A percentile compares a stretch with the other conserved stretches of the same genome.
Evolutionary conservation across 2,797 vertebrate species (phyloP).

Genomic region (Alauda arvensis): DNA sequence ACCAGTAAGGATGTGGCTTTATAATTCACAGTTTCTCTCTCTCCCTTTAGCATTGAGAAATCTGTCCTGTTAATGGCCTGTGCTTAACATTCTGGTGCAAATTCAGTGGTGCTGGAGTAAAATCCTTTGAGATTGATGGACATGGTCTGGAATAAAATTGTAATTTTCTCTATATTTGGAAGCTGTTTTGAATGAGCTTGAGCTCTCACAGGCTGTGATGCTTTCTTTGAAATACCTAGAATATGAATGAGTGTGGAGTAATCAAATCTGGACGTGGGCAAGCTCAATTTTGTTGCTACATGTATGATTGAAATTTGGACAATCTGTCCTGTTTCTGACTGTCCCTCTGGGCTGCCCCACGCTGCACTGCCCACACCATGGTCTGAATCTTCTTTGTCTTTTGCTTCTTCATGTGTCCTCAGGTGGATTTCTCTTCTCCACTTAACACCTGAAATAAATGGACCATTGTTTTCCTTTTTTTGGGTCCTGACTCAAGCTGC

Average conservation of each 20-base stretch:
- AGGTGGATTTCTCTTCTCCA: not conserved
- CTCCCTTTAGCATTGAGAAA: not conserved
- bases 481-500: not conserved
- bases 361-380: not conserved
- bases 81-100: not conserved
- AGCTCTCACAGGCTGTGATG: not conserved
- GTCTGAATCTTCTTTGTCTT: not conserved
- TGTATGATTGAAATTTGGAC: not conserved
- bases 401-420: not conserved
- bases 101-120: not conserved
- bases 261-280: not conserved
- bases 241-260: not conserved
- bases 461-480: not conserved
- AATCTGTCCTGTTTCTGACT: not conserved
- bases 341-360: not conserved
- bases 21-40: constrained; percentile 21
- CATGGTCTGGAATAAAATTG: not conserved
- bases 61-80: not conserved
- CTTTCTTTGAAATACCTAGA: not conserved
- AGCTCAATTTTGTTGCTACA: not conserved
- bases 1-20: constrained; percentile 42
- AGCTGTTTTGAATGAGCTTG: not conserved
- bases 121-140: not conserved
- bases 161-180: not conserved
- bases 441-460: not conserved